Base-by-base conservation (phyloP, 2,888 invertebrate genomes). In the Drosophila prolongata region DNA sequence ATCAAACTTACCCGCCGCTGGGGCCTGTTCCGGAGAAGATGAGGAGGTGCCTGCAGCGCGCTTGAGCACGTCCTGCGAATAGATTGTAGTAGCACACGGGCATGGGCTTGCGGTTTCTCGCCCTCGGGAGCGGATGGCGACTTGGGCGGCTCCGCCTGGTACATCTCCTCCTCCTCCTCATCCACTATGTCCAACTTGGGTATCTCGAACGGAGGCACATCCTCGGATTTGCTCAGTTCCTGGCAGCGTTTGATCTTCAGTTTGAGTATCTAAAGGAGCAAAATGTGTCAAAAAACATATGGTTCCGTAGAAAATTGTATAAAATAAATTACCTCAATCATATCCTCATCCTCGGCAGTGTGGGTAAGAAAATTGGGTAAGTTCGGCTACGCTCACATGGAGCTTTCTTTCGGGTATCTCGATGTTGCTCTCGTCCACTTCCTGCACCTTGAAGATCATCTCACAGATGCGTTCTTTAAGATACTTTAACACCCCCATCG, bases 61-160 rank as follows among this genome's bases (percentile, higher is more conserved):
- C 57, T 92, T 92, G 91, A 6, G 90, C 86, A 13, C 92, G 90
- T 9, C 92, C 92, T 9, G 91, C 90, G 52, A 92, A 80, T 24
- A 92, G 83, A 77, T 92, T 92, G 71, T 90, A 90, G 65, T 92
- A 92, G 75, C 92, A 92, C 80, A 90, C 80, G n/a, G 92, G 92
- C 88, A 92, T 90, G 6, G 92, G 90, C n/a, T 38, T 89, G 90
- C 0, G 92, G 92, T 62, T 91, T 92, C 54, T 92, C 92, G 34
- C 90, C 90, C 40, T 90, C 89, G 1, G 76, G 72, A 0, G 78
- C 68, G 0, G 87, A 80, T 16, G 90, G 81, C 1, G 89, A 78
- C 55, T 90, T 89, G n/a, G 90, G 89, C 52, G 86, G 88, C 69
- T 90, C 90, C 3, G 83, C 58, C 27, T 86, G 78, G 49, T 83